A percentile compares a stretch with the other conserved stretches of the same genome.
These are phyloP conservation scores for Vireo altiloquus DNA, from an alignment of 2,113 vertebrate species.

Conservation along the genomic window DNA sequence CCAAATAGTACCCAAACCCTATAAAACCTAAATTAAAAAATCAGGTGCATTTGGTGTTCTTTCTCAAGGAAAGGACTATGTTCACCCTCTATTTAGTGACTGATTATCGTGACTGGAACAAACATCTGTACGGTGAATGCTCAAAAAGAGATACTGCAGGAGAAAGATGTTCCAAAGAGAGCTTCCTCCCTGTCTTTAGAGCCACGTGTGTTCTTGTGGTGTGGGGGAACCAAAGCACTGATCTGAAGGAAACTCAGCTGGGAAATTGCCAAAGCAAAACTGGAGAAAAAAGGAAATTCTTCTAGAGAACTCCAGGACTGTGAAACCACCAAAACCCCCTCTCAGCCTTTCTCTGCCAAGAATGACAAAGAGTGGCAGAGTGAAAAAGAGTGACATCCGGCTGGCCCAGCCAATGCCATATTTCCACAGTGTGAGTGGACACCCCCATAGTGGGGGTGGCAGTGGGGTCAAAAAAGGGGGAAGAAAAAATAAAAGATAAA, in stretches of 20 bases:
- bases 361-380: neutral
- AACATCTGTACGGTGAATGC: neutral
- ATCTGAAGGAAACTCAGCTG: neutral
- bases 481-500: neutral
- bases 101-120: neutral
- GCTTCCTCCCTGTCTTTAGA: neutral
- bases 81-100: neutral
- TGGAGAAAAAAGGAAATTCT: neutral
- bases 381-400: neutral
- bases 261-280: neutral
- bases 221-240: neutral
- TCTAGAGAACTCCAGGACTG: neutral
- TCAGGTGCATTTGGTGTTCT: neutral
- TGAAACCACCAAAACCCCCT: neutral
- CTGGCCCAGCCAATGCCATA: neutral
- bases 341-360: neutral
- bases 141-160: neutral
- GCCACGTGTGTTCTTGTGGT: neutral
- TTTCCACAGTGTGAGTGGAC: neutral
- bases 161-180: neutral
- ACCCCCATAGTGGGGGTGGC: neutral
- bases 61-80: neutral
- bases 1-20: neutral
- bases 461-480: neutral
- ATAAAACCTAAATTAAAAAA: neutral